These are phyloP conservation scores for Scaptomyza pallida DNA, from an alignment of 1,140 invertebrate genomes.

Conservation along the genomic window DNA sequence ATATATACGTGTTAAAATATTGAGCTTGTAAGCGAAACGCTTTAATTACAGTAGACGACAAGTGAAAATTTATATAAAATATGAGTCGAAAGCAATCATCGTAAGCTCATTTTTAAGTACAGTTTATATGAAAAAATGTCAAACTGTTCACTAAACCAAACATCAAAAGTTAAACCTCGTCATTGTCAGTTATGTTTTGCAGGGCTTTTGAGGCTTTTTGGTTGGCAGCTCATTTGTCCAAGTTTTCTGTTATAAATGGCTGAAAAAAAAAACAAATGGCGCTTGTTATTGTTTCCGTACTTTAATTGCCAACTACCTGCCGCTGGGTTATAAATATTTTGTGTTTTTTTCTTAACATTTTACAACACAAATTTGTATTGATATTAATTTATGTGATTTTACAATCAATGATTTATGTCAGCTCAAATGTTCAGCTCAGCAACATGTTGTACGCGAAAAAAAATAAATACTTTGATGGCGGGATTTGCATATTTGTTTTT, in stretches of 20 bases:
- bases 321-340: too few species aligned
- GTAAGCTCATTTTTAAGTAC: too few species aligned
- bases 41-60: too few species aligned
- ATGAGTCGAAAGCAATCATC: too few species aligned
- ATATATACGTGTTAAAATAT: background rate
- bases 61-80: background rate
- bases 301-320: conserved; percentile 15
- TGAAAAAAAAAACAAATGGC: background rate
- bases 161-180: background rate
- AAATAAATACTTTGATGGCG: too few species aligned
- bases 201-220: background rate
- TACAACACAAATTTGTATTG: conserved; percentile 20
- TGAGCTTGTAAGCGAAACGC: background rate
- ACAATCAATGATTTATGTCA: conserved; percentile 34
- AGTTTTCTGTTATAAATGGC: conserved; percentile 8
- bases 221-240: background rate
- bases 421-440: conserved; percentile 10
- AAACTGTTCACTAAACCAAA: background rate
- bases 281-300: conserved; percentile 9
- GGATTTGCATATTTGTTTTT: background rate
- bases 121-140: too few species aligned
- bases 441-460: conserved; percentile 9
- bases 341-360: background rate
- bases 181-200: conserved; percentile 9
- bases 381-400: conserved; percentile 41